Conservation (phyloP, 1,140 invertebrate genomes). For the Drosophila truncata region DNA sequence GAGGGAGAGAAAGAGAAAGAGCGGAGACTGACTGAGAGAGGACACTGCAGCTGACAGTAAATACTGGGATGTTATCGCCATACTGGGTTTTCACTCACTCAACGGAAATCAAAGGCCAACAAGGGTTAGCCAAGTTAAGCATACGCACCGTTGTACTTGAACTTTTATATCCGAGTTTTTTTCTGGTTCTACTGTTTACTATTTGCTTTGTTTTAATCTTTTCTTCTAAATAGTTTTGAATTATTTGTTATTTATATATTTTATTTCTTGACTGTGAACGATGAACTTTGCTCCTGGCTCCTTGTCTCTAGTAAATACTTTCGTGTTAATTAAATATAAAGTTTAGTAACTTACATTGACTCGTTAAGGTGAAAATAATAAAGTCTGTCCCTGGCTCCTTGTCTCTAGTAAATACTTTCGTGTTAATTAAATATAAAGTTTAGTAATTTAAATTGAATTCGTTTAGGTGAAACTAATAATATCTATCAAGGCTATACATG, state of each 20-base stretch:
- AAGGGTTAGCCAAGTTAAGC: conserved; percentile 31
- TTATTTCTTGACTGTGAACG: not conserved
- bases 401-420: too few species aligned
- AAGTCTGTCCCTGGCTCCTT: too few species aligned
- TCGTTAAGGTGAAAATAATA: too few species aligned
- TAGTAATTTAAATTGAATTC: not conserved
- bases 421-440: not conserved
- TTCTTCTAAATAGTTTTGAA: not conserved
- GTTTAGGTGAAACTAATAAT: too few species aligned
- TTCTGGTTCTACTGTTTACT: not conserved
- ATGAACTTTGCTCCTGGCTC: too few species aligned
- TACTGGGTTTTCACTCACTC: conserved; percentile 32
- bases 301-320: too few species aligned
- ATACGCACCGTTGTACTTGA: conserved; percentile 42
- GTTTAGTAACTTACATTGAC: not conserved
- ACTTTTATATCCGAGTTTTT: not conserved
- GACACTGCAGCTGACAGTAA: conserved; percentile 48
- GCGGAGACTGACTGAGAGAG: conserved; percentile 6
- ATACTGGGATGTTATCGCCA: conserved; percentile 52
- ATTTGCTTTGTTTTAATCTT: not conserved
- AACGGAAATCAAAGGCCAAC: conserved; percentile 31
- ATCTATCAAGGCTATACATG: not conserved
- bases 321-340: not conserved
- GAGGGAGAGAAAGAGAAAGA: not conserved
- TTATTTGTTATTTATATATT: not conserved